A percentile compares a stretch with the other conserved stretches of the same genome.
phyloP scores from a whole-genome alignment of 2,797 vertebrate species.

The Smutsia gigantea region DNA sequence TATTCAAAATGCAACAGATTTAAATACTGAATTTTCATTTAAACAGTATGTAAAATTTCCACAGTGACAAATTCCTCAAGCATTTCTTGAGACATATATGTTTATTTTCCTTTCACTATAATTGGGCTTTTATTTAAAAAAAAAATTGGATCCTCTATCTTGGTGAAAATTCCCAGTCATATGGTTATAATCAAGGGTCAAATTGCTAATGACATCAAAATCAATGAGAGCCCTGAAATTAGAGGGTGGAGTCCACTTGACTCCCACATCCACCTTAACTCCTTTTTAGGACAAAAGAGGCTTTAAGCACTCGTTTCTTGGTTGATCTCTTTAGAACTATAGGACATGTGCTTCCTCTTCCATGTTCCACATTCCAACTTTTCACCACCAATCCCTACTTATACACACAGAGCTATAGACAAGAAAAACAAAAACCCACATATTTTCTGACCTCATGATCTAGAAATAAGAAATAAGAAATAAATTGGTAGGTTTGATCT shows the following conservation, averaged over 20 bases:
- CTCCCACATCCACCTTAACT: neutral
- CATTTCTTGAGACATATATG: slow-evolving; percentile 21
- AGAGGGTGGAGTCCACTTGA: neutral
- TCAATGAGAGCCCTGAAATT: neutral
- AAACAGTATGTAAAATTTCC: neutral
- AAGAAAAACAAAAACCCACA: neutral
- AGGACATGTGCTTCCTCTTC: too few relatives aligned
- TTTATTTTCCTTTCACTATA: slow-evolving; percentile 48
- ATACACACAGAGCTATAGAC: neutral
- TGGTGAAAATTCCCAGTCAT: slow-evolving; percentile 26
- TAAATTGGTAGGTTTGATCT: neutral
- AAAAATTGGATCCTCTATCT: neutral
- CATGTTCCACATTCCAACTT: neutral
- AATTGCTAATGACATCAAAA: slow-evolving; percentile 44
- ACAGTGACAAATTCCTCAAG: slow-evolving; percentile 14
- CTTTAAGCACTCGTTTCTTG: neutral
- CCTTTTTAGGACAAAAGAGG: neutral
- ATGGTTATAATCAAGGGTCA: slow-evolving; percentile 27
- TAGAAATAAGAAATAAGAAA: slow-evolving; percentile 3
- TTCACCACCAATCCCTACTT: neutral
- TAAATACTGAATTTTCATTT: slow-evolving; percentile 4
- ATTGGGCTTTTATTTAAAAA: neutral
- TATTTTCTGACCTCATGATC: neutral
- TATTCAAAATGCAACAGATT: neutral
- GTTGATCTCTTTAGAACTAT: neutral